Conservation (phyloP, 2,113 vertebrate species). For the Oxyruncus cristatus region DNA sequence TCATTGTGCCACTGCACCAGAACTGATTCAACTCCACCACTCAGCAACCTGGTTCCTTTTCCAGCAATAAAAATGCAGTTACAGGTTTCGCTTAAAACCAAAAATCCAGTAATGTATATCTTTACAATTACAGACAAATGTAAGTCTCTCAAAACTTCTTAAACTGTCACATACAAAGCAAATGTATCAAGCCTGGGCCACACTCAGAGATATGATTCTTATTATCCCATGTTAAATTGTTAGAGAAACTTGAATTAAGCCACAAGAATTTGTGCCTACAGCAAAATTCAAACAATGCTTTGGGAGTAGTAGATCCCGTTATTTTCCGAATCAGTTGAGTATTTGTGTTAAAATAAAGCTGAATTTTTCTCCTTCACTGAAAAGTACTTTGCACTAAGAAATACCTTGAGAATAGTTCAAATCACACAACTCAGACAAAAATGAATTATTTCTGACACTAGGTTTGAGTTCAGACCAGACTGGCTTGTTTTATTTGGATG, state of each 20-base stretch:
- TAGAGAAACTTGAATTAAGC: not conserved
- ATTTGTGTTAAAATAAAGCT: not conserved
- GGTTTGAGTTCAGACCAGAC: not conserved
- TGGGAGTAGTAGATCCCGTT: not conserved
- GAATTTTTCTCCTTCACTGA: not conserved
- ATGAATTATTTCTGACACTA: not conserved
- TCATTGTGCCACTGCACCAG: constrained; percentile 88
- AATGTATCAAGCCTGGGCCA: not conserved
- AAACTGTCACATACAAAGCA: not conserved
- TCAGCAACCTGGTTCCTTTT: constrained; percentile 87
- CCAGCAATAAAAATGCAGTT: not conserved
- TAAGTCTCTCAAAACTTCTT: not conserved
- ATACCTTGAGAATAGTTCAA: not conserved
- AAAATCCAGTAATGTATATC: not conserved
- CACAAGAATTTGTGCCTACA: not conserved
- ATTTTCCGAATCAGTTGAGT: not conserved
- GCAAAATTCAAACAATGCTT: not conserved
- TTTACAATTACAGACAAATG: not conserved
- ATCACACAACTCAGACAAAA: not conserved
- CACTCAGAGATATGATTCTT: not conserved
- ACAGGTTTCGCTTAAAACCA: not conserved
- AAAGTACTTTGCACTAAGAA: not conserved
- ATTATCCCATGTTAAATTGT: not conserved
- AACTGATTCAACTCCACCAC: constrained; percentile 90
- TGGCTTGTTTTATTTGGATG: not conserved